Evolutionary conservation across 2,113 vertebrate genomes (phyloP), one percentile per base, ranked within the genome.

Genomic region (Eurypyga helias): DNA sequence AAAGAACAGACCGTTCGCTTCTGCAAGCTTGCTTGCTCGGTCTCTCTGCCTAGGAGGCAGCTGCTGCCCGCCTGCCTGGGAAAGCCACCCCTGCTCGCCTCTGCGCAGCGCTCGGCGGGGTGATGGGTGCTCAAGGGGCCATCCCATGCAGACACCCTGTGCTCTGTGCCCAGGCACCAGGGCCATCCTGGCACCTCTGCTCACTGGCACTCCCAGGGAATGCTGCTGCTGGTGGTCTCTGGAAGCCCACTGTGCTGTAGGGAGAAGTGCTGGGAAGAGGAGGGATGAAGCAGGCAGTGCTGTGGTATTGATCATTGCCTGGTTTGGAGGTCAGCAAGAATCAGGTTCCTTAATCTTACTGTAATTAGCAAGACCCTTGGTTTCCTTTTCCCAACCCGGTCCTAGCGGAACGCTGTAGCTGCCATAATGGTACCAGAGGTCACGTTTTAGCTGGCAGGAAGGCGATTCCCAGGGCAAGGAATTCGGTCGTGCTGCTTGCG

Each of bases 81-180:
- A 36, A 60, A 28, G 28, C 26, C 25, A 17, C 11, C 38, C 21
- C 19, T 17, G 26, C 25, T 11, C 2, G 3, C 24, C 46, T 17
- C 36, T 8, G 17, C 3, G 21, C 20, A 31, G 80, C 0, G 48
- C 61, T 61, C 46, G 8, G 67, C 0, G 17, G 19, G 66, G 38
- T 1, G 23, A 48, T 7, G 4, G 55, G 17, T 4, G 48, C 55
- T 28, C 20, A 11, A 16, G 33, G 43, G 7, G 16, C 23, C 16
- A 9, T 10, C 14, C 21, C 1, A 0, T 5, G 18, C 52, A 19
- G 67, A 11, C 1, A 3, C 17, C 2, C 21, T 1, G 4, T 16
- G 48, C 33, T 16, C 33, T 19, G 38, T 10, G 38, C n/a, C 17
- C 19, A 13, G 24, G 41, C 38, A 8, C 4, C 52, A 5, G 49